Evolutionary conservation across 2,888 invertebrate genomes (phyloP), one percentile per base, ranked within the genome.

Genomic region (Dendrolimus pini): DNA sequence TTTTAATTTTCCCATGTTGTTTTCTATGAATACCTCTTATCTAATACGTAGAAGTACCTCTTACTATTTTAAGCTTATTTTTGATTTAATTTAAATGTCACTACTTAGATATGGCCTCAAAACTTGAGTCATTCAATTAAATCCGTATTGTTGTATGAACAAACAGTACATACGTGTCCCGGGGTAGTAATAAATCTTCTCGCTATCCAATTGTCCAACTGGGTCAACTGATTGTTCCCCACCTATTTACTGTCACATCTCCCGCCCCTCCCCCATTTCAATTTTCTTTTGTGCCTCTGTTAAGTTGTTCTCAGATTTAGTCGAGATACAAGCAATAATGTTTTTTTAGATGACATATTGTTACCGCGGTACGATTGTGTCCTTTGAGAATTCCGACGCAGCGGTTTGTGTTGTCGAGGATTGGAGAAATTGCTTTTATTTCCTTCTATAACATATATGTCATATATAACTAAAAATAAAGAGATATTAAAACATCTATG

Each of bases 181-280:
- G 68, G 47, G 76, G 74, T 71, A 84, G 80, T 77, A 77, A 86
- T 87, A 85, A 86, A 86, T 87, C 85, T 83, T 71, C 65, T 67
- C 70, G 66, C 71, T 75, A 74, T 80, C 82, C 86, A 85, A 87
- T 88, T 86, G 85, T 85, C 82, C 79, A 84, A 86, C 74, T 85
- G 75, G 85, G 85, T 83, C 89, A 83, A 78, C 82, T 80, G 83
- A 85, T 86, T 86, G 85, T 83, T 75, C 76, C 72, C 77, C 71
- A 77, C 75, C 82, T 83, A 84, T 82, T 85, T 83, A 81, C 80
- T 77, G 76, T 74, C 71, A 73, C 74, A 71, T 77, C 72, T 74
- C 73, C 71, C 70, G 64, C 75, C 78, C 82, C 85, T 83, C 83
- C 80, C 82, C 77, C 76, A 75, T 81, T 83, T 83, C 82, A 83